Conservation (phyloP, 2,888 invertebrate genomes). For the Torymus texanus region DNA sequence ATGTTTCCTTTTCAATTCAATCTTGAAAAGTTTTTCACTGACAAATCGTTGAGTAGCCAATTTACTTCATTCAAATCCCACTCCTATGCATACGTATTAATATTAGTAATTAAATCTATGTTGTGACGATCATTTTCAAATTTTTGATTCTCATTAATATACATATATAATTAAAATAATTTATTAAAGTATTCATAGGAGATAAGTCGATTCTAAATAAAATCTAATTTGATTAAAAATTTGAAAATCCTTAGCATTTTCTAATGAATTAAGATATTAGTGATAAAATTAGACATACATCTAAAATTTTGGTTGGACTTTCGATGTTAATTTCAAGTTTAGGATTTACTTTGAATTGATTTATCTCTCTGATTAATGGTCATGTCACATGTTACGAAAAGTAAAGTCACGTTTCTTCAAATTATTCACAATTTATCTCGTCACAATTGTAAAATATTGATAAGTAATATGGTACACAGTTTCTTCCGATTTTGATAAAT, state of each 20-base stretch:
- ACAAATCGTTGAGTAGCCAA: constrained; percentile 13
- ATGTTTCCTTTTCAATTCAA: constrained; percentile 26
- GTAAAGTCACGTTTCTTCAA: constrained; percentile 40
- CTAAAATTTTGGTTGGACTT: too few relatives aligned
- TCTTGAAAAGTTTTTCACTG: constrained; percentile 9
- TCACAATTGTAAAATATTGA: not conserved
- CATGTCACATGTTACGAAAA: constrained; percentile 49
- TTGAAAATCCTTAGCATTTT: constrained; percentile 4
- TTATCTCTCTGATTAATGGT: constrained; percentile 32
- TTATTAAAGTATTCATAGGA: constrained; percentile 19
- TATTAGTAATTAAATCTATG: constrained; percentile 38
- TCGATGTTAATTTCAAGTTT: too few relatives aligned
- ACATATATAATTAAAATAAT: constrained; percentile 29
- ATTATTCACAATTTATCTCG: not conserved
- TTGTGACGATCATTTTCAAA: constrained; percentile 29
- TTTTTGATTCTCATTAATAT: constrained; percentile 33
- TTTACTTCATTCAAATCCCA: constrained; percentile 10
- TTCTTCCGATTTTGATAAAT: constrained; percentile 1
- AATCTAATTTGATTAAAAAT: not conserved
- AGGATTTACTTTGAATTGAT: constrained; percentile 24
- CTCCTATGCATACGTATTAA: constrained; percentile 32
- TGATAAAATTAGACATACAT: too few relatives aligned
- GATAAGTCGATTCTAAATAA: constrained; percentile 34
- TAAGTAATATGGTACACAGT: not conserved
- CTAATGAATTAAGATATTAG: too few relatives aligned